phyloP scores from a whole-genome alignment of 1,140 invertebrate species.

The Argopecten irradians region DNA sequence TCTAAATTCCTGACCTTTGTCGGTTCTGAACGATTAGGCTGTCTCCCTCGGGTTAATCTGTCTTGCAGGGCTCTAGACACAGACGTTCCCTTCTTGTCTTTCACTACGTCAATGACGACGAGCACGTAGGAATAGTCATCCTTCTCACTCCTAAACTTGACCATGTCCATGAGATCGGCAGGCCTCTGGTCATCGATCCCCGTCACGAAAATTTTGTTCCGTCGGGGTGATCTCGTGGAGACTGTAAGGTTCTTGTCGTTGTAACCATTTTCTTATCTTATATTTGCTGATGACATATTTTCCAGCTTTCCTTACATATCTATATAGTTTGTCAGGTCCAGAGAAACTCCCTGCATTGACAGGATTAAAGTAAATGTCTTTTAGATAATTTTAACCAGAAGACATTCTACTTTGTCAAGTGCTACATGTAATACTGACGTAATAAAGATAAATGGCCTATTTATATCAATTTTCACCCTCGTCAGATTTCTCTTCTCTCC shows the following conservation, averaged over 20 bases:
- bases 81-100: constrained; percentile 11
- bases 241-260: too few species aligned
- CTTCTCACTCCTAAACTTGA: constrained; percentile 28
- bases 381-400: background rate
- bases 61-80: too few species aligned
- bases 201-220: background rate
- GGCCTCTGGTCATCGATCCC: constrained; percentile 19
- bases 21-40: background rate
- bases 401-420: background rate
- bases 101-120: constrained; percentile 24
- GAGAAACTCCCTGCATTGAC: background rate
- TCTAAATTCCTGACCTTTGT: constrained; percentile 41
- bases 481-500: background rate
- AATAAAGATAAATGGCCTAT: background rate
- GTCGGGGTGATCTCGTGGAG: too few species aligned
- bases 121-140: constrained; percentile 15
- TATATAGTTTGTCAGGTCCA: constrained; percentile 34
- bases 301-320: constrained; percentile 23
- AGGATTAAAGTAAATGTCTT: background rate
- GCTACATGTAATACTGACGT: background rate
- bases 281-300: constrained; percentile 41
- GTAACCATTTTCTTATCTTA: too few species aligned
- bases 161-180: background rate
- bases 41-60: background rate
- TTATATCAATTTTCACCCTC: background rate